Conservation (phyloP, 2,113 vertebrate species). For the Corythoichthys haematopterus region DNA sequence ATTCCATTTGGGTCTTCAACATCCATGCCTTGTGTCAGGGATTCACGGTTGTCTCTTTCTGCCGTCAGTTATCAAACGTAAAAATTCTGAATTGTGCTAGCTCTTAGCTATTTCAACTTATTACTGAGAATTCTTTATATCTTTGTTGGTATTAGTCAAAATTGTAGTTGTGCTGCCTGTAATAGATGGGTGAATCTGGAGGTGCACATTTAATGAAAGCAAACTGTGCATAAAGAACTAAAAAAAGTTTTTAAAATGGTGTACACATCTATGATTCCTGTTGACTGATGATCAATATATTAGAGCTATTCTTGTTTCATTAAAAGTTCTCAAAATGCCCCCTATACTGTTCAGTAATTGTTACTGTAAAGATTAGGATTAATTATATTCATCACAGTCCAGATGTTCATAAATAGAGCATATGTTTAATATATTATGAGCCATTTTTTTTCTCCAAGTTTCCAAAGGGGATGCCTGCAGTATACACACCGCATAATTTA, state of each 20-base stretch:
- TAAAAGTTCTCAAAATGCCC: background rate
- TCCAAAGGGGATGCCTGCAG: background rate
- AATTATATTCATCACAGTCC: background rate
- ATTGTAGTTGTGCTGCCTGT: background rate
- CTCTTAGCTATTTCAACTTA: background rate
- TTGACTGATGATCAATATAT: background rate
- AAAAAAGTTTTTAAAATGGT: background rate
- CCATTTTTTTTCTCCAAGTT: background rate
- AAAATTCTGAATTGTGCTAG: background rate
- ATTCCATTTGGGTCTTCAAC: too few species aligned
- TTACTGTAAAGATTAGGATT: background rate
- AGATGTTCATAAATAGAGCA: constrained; percentile 5
- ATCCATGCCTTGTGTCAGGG: background rate
- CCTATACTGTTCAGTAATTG: background rate
- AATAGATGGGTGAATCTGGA: background rate
- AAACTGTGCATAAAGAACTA: background rate
- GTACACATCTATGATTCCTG: background rate
- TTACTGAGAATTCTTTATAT: background rate
- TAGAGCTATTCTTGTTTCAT: background rate
- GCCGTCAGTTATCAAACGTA: background rate
- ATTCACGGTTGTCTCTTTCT: background rate
- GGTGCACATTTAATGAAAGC: background rate
- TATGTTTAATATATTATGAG: constrained; percentile 3
- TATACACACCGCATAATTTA: constrained; percentile 2
- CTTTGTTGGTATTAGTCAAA: background rate